These are phyloP conservation scores for Meleagris gallopavo DNA, from an alignment of 2,113 vertebrate genomes.

Conservation along the genomic window DNA sequence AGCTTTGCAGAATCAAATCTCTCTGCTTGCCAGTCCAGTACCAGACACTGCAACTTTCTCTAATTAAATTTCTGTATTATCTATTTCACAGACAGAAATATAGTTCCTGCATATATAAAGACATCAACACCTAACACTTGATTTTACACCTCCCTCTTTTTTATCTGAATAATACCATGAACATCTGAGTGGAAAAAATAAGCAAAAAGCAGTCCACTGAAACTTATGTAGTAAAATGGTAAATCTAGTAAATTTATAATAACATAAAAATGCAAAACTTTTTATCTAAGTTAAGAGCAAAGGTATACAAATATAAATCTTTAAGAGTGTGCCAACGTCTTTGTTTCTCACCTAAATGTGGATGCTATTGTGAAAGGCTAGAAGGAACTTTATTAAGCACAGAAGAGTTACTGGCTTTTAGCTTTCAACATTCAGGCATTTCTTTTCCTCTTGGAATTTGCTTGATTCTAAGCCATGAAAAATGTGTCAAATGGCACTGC, in stretches of 20 bases:
- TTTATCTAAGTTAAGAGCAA: not conserved
- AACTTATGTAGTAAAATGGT: not conserved
- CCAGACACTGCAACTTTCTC: not conserved
- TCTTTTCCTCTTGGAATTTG: not conserved
- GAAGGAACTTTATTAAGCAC: constrained; percentile 8
- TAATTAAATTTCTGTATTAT: not conserved
- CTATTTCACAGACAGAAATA: not conserved
- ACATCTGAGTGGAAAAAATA: not conserved
- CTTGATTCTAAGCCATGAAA: not conserved
- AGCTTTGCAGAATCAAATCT: constrained; percentile 37
- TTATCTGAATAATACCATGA: not conserved
- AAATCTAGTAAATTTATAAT: not conserved
- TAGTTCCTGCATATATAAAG: not conserved
- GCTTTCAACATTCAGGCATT: not conserved
- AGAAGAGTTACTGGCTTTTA: not conserved
- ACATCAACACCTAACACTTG: not conserved
- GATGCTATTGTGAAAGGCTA: not conserved
- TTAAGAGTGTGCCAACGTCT: not conserved
- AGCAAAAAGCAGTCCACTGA: not conserved
- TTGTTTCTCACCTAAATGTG: constrained; percentile 11
- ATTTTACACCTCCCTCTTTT: not conserved
- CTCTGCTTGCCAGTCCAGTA: not conserved
- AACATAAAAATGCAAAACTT: not conserved
- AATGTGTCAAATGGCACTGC: not conserved
- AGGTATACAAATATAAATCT: not conserved